Evolutionary conservation across 2,888 invertebrate species (phyloP).

Genomic region (Branchellion lobata): DNA sequence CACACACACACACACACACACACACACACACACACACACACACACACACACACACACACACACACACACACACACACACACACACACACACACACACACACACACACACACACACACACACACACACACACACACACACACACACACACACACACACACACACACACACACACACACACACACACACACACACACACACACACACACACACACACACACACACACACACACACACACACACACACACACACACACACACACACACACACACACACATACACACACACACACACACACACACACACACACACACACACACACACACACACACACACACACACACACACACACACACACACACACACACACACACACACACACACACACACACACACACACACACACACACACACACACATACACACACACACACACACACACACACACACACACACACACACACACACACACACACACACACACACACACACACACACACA

Average conservation of each 20-base stretch:
- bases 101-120: background rate
- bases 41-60: conserved; percentile 19
- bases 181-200: conserved; percentile 35
- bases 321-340: no score
- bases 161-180: conserved; percentile 37
- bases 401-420: background rate
- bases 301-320: background rate
- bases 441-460: background rate
- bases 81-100: conserved; percentile 2
- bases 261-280: conserved; percentile 29
- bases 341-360: background rate
- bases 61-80: conserved; percentile 20
- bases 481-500: no score
- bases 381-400: no score
- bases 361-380: no score
- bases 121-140: conserved; percentile 30
- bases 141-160: conserved; percentile 28
- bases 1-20: conserved; percentile 26
- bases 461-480: no score
- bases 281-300: conserved; percentile 25
- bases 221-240: conserved; percentile 41
- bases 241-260: conserved; percentile 37
- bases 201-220: conserved; percentile 38
- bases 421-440: background rate
- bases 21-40: conserved; percentile 28